Percentiles rank a stretch among this genome's conserved stretches.
phyloP scores from a whole-genome alignment of 2,113 vertebrate genomes.

The Callospermophilus lateralis region DNA sequence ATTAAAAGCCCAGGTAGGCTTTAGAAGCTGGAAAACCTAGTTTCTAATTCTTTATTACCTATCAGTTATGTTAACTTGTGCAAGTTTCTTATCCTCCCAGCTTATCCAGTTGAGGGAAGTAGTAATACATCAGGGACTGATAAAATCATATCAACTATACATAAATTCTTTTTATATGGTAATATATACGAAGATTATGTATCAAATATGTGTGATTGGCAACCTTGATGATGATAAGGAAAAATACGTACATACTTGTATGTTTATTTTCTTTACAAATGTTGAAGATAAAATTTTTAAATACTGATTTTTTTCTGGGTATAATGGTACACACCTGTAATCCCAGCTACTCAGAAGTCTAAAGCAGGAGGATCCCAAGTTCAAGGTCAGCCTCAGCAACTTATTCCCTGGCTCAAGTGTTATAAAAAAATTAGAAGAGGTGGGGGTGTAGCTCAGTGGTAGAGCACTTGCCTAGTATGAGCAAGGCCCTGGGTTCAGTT shows the following conservation, averaged over 20 bases:
- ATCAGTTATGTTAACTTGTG: background rate
- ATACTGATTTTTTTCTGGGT: background rate
- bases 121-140: background rate
- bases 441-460: too few relatives aligned
- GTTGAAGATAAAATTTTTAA: constrained; percentile 55
- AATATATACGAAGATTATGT: background rate
- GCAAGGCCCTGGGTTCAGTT: too few relatives aligned
- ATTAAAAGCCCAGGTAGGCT: constrained; percentile 3
- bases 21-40: constrained; percentile 23
- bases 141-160: background rate
- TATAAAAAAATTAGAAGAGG: too few relatives aligned
- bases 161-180: constrained; percentile 24
- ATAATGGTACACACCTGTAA: too few relatives aligned
- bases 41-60: background rate
- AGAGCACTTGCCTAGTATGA: too few relatives aligned
- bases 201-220: background rate
- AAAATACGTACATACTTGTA: background rate
- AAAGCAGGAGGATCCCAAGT: too few relatives aligned
- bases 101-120: constrained; percentile 3
- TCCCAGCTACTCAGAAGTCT: too few relatives aligned
- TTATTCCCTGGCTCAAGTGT: too few relatives aligned
- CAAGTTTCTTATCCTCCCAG: constrained; percentile 14
- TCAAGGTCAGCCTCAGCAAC: too few relatives aligned
- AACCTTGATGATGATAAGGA: background rate
- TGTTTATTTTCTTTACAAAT: background rate